phyloP scores from a whole-genome alignment of 1,140 invertebrate genomes.

The Pseudomyrmex concolor region DNA sequence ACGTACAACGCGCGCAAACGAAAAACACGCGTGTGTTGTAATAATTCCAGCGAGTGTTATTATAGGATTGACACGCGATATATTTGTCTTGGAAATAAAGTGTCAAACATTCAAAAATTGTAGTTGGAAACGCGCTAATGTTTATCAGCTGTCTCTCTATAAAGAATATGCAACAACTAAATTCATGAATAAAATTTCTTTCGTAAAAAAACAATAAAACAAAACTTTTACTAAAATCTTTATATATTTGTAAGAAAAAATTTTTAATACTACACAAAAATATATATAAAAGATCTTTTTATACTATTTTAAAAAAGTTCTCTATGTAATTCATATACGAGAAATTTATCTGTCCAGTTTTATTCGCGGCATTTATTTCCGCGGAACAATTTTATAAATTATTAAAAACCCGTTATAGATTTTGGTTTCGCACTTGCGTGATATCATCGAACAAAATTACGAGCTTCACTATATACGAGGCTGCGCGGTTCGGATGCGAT shows the following conservation, averaged over 20 bases:
- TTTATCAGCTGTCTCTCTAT: neutral
- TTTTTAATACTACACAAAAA: neutral
- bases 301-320: too few species aligned
- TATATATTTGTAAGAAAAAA: neutral
- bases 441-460: conserved; percentile 15
- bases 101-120: conserved; percentile 23
- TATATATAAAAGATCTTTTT: too few species aligned
- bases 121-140: conserved; percentile 1
- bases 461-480: neutral
- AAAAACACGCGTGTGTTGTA: conserved; percentile 15
- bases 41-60: conserved; percentile 17
- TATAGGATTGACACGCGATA: neutral
- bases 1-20: neutral
- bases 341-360: neutral
- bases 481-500: neutral
- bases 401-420: neutral
- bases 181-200: neutral
- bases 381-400: neutral
- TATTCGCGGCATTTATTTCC: neutral
- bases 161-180: neutral
- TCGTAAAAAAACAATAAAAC: neutral
- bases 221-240: neutral
- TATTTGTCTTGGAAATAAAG: conserved; percentile 10
- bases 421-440: neutral
- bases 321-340: neutral